phyloP scores from a whole-genome alignment of 2,888 invertebrate species.

The Seira sanloemensis region DNA sequence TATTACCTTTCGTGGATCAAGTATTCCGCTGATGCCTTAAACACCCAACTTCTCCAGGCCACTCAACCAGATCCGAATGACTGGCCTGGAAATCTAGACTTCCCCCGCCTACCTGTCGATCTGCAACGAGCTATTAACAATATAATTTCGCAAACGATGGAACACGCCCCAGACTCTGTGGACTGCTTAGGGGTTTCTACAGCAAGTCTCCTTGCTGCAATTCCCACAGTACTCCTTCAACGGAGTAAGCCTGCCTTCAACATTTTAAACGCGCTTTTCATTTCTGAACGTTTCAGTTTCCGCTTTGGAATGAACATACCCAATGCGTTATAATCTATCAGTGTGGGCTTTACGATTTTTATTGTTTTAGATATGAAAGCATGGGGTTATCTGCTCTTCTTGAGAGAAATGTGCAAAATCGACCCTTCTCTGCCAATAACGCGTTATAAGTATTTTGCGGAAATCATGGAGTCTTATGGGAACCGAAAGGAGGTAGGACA shows the following conservation, averaged over 20 bases:
- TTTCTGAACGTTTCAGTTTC: too few species aligned
- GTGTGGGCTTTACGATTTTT: too few species aligned
- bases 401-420: constrained; percentile 70
- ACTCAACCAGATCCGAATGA: constrained; percentile 65
- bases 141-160: constrained; percentile 68
- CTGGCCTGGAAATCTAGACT: constrained; percentile 71
- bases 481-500: constrained; percentile 71
- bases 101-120: constrained; percentile 67
- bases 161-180: constrained; percentile 46
- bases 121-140: constrained; percentile 65
- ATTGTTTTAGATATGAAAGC: constrained; percentile 64
- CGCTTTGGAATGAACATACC: too few species aligned
- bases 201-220: constrained; percentile 66
- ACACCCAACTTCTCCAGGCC: constrained; percentile 64
- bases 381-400: constrained; percentile 72
- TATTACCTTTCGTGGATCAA: constrained; percentile 73
- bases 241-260: constrained; percentile 59
- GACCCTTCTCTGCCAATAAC: constrained; percentile 69
- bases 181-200: constrained; percentile 71
- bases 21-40: constrained; percentile 73
- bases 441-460: constrained; percentile 65
- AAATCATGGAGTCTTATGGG: constrained; percentile 73
- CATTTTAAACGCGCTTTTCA: too few species aligned
- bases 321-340: too few species aligned
- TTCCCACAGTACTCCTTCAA: constrained; percentile 69